Conservation (phyloP, 2,113 vertebrate genomes). For the Fukomys damarensis region DNA sequence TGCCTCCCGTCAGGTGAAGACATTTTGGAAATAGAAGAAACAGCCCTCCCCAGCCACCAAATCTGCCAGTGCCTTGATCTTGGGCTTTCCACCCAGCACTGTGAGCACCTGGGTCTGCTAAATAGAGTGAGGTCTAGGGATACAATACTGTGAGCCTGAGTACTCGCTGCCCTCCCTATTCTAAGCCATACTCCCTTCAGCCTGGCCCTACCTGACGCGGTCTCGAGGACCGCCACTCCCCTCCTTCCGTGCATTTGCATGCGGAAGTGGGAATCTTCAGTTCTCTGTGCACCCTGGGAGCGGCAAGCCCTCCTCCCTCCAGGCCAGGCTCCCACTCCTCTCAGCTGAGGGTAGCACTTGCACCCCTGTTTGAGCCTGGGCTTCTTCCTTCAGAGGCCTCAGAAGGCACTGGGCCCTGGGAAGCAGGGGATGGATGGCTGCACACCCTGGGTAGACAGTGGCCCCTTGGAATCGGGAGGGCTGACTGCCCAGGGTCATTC, state of each 20-base stretch:
- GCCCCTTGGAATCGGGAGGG: no score
- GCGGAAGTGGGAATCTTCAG: not conserved
- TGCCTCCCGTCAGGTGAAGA: not conserved
- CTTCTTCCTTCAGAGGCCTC: not conserved
- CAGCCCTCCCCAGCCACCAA: no score
- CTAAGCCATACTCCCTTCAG: not conserved
- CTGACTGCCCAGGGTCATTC: not conserved
- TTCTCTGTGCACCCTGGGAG: not conserved
- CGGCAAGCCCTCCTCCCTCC: not conserved
- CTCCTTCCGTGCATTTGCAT: not conserved
- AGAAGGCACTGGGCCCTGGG: fast-evolving
- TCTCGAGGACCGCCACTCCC: not conserved
- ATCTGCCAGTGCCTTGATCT: not conserved
- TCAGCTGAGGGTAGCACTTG: not conserved
- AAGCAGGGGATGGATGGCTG: not conserved
- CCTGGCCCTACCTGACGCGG: not conserved
- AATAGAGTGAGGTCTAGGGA: not conserved
- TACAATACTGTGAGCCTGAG: not conserved
- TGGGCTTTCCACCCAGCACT: not conserved
- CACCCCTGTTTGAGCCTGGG: not conserved
- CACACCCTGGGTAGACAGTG: not conserved
- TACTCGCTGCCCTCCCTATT: not conserved
- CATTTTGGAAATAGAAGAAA: not conserved
- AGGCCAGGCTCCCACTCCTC: not conserved
- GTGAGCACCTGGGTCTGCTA: not conserved